These are phyloP conservation scores for Panopea generosa DNA, from an alignment of 2,888 invertebrate genomes.

Conservation along the genomic window DNA sequence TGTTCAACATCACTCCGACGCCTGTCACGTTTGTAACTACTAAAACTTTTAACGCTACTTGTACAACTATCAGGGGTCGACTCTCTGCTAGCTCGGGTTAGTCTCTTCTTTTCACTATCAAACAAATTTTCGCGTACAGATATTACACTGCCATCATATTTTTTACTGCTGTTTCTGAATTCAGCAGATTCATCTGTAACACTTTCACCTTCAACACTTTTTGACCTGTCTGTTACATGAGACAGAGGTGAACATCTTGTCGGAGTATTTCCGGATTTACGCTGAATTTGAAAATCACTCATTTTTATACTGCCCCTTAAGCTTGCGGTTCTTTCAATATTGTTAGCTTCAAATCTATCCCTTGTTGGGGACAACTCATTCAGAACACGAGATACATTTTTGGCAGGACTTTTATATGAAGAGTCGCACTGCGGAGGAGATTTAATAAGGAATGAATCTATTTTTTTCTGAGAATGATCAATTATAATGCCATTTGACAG, in stretches of 20 bases:
- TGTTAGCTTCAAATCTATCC: slow-evolving; percentile 62
- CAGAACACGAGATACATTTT: slow-evolving; percentile 65
- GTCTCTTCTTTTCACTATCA: slow-evolving; percentile 34
- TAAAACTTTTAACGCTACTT: slow-evolving; percentile 48
- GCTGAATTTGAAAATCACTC: slow-evolving; percentile 16
- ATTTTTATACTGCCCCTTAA: background rate
- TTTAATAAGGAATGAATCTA: slow-evolving; percentile 57
- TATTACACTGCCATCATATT: slow-evolving; percentile 46
- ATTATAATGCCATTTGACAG: slow-evolving; percentile 61
- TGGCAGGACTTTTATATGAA: slow-evolving; percentile 49
- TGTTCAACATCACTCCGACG: slow-evolving; percentile 21
- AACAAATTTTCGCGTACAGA: slow-evolving; percentile 55
- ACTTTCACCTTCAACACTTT: slow-evolving; percentile 15
- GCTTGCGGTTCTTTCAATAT: slow-evolving; percentile 43
- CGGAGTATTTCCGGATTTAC: slow-evolving; percentile 43
- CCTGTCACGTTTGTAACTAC: slow-evolving; percentile 35
- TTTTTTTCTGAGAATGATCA: slow-evolving; percentile 59
- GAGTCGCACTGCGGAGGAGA: slow-evolving; percentile 50
- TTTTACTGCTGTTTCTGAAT: slow-evolving; percentile 39
- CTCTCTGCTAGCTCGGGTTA: slow-evolving; percentile 57
- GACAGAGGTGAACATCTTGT: slow-evolving; percentile 32
- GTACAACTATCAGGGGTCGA: slow-evolving; percentile 64
- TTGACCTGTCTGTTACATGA: slow-evolving; percentile 18
- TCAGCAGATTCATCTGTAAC: slow-evolving; percentile 17
- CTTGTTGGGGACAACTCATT: slow-evolving; percentile 72